Percentiles rank a stretch among this genome's conserved stretches.
Evolutionary conservation across 2,113 vertebrate species (phyloP).

Genomic region (Dicentrarchus labrax): DNA sequence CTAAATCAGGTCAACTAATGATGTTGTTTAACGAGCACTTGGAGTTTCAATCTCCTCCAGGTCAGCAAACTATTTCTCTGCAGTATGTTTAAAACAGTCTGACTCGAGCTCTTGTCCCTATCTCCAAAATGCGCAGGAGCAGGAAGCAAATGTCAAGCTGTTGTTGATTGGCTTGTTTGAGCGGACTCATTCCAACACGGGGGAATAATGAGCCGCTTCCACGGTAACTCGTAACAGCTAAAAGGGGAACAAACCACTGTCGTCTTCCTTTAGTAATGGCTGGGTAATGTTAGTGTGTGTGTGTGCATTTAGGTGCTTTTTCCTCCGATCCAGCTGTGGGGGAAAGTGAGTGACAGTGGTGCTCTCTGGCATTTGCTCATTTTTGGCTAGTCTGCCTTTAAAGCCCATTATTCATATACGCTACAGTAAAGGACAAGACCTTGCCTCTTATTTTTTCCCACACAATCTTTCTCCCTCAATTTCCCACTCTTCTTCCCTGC

Average conservation of each 20-base stretch:
- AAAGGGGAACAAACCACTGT: slow-evolving; percentile 13
- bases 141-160: slow-evolving; percentile 33
- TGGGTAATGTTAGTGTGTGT: slow-evolving; percentile 17
- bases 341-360: slow-evolving; percentile 33
- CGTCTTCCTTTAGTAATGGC: slow-evolving; percentile 11
- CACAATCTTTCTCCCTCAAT: slow-evolving; percentile 8
- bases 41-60: neutral
- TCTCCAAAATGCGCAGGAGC: neutral
- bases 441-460: slow-evolving; percentile 28
- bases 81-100: neutral
- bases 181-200: slow-evolving; percentile 33
- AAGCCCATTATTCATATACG: slow-evolving; percentile 48
- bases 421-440: slow-evolving; percentile 34
- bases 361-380: slow-evolving; percentile 34
- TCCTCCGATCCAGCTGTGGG: slow-evolving; percentile 24
- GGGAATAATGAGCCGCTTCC: slow-evolving; percentile 35
- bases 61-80: neutral
- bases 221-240: slow-evolving; percentile 5
- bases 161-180: slow-evolving; percentile 39
- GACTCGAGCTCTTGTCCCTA: neutral
- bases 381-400: slow-evolving; percentile 30
- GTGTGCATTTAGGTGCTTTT: slow-evolving; percentile 18
- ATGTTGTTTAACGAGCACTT: slow-evolving; percentile 23
- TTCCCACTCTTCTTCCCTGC: neutral
- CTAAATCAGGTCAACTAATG: slow-evolving; percentile 41